Percentiles rank a stretch among this genome's conserved stretches.
Evolutionary conservation across 2,113 vertebrate genomes (phyloP).

Genomic region (Hyperoodon ampullatus): DNA sequence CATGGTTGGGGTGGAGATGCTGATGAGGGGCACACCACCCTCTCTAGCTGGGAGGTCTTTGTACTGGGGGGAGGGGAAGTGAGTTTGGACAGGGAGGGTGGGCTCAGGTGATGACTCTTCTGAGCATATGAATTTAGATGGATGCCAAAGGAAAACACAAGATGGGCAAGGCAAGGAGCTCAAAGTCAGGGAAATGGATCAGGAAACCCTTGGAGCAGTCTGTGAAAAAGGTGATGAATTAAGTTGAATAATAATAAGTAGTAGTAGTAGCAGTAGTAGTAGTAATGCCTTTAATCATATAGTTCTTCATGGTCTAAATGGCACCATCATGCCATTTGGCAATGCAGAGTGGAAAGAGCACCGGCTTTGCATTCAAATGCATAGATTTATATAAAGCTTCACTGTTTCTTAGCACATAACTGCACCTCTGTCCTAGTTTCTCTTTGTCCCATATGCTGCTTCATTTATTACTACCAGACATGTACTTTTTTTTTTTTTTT

Average conservation of each 20-base stretch:
- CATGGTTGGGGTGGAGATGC: not conserved
- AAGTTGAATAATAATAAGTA: not conserved
- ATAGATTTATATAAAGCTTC: not conserved
- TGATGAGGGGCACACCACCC: too few relatives aligned
- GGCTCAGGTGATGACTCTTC: not conserved
- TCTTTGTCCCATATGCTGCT: not conserved
- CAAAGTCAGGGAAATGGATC: not conserved
- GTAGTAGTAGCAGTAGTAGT: not conserved
- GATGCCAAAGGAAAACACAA: not conserved
- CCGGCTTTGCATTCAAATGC: not conserved
- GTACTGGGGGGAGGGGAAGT: not conserved
- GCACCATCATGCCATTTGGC: rapidly evolving
- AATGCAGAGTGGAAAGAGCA: not conserved
- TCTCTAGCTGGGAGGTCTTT: not conserved
- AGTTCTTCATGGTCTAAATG: not conserved
- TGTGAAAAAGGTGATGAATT: not conserved
- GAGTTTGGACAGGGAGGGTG: not conserved
- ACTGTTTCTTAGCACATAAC: too few relatives aligned
- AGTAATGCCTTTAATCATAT: not conserved
- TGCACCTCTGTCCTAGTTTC: not conserved
- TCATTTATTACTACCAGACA: not conserved
- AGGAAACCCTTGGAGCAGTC: not conserved
- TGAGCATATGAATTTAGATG: not conserved
- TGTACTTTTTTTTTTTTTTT: not conserved
- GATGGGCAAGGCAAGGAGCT: not conserved